Base-by-base conservation (phyloP, 2,113 vertebrate species). In the Calyptommatus sinebrachiatus region DNA sequence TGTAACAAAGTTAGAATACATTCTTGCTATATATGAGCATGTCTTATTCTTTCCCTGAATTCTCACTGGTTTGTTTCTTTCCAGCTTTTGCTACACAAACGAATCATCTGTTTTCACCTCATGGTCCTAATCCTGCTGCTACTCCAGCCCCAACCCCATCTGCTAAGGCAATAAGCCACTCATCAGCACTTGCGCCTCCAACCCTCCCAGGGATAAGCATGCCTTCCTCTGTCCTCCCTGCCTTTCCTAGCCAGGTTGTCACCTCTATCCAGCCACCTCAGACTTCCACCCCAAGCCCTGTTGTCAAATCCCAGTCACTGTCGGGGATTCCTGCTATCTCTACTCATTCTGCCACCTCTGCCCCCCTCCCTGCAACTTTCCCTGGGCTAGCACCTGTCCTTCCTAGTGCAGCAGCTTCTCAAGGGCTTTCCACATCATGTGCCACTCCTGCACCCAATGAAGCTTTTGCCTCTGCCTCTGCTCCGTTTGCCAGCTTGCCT, bases 51-150 rank as follows among this genome's bases (percentile, higher is more conserved):
- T 70, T 91, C 88, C 86, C 90, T 90, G 87, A 90, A 85, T 93
- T 93, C 89, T 93, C 91, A 93, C 89, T 73, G 79, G 88, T 92
- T 85, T 92, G 71, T 89, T 88, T 91, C 76, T 87, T 91, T 90
- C 61, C 92, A 99, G 98, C 96, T 89, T 98, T 98, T 90, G 88
- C 95, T 82, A 95, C 96, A 90, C 96, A 96, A 86, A 89, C 94
- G 82, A 97, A 92, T 93, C 97, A 96, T 2, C 97, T 97, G 89
- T 95, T 96, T 72, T 96, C 98, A 85, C 96, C 97, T 88, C 96
- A 96, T 80, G 96, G 95, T 75, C 96, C 97, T 85, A 96, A 92
- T 80, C 93, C 93, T 85, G 92, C 93, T 86, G 95, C 96, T 53
- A 96, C 95, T 80, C 95, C 97, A 4, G 90, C 91, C 87, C 94